phyloP scores from a whole-genome alignment of 2,113 vertebrate genomes.

The rabbit (Oryctolagus cuniculus) region mOryCun1.1 NC_091445.1:62331501-62332000 shows the following conservation, averaged over 20 bases:
- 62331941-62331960: background rate
- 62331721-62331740: background rate
- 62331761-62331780: background rate
- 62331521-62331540: conserved; percentile 4
- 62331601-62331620: background rate
- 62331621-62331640: background rate
- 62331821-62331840: background rate
- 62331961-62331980: background rate
- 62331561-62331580: background rate
- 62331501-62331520: background rate
- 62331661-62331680: conserved; percentile 19
- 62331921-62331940: background rate
- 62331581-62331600: background rate
- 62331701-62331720: conserved; percentile 5
- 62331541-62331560: conserved; percentile 1
- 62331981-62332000: conserved; percentile 2
- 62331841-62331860: background rate
- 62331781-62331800: background rate
- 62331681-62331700: conserved; percentile 8
- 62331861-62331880: background rate
- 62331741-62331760: background rate
- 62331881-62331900: background rate
- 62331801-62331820: background rate
- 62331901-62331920: background rate
- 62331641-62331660: background rate